Evolutionary conservation across 2,797 vertebrate genomes (phyloP).

Genomic region (Neosilurus hyrtlii): DNA sequence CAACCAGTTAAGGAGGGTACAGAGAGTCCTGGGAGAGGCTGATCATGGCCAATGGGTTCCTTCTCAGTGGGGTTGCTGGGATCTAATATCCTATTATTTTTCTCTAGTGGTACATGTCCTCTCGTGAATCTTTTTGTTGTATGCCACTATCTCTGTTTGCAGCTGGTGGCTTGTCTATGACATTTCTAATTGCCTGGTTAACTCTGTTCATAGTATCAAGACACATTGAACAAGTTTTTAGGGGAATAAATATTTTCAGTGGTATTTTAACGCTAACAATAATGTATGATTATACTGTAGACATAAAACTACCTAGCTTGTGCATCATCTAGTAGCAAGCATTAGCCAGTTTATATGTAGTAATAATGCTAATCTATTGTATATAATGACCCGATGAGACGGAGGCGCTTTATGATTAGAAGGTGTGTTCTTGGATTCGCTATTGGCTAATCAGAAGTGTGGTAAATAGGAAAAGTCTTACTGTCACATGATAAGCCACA

Average conservation of each 20-base stretch:
- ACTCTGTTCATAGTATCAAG: neutral
- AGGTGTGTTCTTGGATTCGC: neutral
- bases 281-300: neutral
- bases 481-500: neutral
- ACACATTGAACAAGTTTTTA: neutral
- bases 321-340: neutral
- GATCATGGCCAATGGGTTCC: slow-evolving; percentile 41
- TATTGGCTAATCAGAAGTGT: neutral
- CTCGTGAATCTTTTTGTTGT: neutral
- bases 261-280: neutral
- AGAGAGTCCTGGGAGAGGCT: slow-evolving; percentile 24
- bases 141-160: neutral
- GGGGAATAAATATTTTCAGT: neutral
- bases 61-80: slow-evolving; percentile 47
- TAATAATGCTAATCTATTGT: neutral
- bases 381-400: neutral
- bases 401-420: neutral
- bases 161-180: neutral
- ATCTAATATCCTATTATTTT: slow-evolving; percentile 49
- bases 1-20: slow-evolving; percentile 44
- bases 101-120: slow-evolving; percentile 18
- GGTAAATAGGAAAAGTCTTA: neutral
- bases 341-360: neutral
- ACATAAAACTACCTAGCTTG: neutral
- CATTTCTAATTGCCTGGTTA: neutral